Percentiles rank a stretch among this genome's conserved stretches.
Conservation (phyloP, 2,888 invertebrate genomes). For the Proisotoma minuta region DNA sequence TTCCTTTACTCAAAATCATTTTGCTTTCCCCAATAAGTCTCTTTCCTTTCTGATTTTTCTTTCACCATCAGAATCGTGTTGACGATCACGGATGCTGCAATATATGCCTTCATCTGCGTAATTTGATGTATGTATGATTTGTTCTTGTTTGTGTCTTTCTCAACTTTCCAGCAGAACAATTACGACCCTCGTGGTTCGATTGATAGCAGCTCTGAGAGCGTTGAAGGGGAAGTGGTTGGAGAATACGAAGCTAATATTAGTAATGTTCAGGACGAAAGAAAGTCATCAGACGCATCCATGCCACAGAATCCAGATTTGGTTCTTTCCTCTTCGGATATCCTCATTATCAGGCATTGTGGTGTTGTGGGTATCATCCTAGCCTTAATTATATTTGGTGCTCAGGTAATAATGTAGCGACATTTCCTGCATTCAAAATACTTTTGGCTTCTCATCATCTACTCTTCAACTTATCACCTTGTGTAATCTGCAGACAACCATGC, state of each 20-base stretch:
- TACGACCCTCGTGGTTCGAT: conserved; percentile 39
- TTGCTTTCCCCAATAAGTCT: too few relatives aligned
- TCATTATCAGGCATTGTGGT: conserved; percentile 43
- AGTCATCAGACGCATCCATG: conserved; percentile 31
- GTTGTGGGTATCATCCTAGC: conserved; percentile 39
- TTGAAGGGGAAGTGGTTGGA: conserved; percentile 21
- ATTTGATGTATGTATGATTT: too few relatives aligned
- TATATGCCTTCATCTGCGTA: background rate
- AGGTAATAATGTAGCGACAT: conserved; percentile 28
- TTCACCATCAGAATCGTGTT: too few relatives aligned
- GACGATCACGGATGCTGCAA: too few relatives aligned
- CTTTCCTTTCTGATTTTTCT: too few relatives aligned
- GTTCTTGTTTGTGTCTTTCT: too few relatives aligned
- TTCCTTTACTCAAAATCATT: too few relatives aligned
- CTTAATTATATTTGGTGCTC: conserved; percentile 41
- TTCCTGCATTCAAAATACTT: conserved; percentile 1
- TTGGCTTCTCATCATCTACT: background rate
- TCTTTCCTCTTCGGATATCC: conserved; percentile 37
- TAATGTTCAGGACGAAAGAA: conserved; percentile 20
- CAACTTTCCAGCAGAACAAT: conserved; percentile 20
- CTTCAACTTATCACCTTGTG: background rate
- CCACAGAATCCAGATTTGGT: conserved; percentile 37
- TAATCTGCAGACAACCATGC: conserved; percentile 37
- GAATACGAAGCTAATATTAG: conserved; percentile 18
- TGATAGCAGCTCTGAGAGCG: conserved; percentile 22